A percentile compares a stretch with the other conserved stretches of the same genome.
These are phyloP conservation scores for Melanchra persicariae DNA, from an alignment of 2,888 invertebrate species.

Conservation along the genomic window DNA sequence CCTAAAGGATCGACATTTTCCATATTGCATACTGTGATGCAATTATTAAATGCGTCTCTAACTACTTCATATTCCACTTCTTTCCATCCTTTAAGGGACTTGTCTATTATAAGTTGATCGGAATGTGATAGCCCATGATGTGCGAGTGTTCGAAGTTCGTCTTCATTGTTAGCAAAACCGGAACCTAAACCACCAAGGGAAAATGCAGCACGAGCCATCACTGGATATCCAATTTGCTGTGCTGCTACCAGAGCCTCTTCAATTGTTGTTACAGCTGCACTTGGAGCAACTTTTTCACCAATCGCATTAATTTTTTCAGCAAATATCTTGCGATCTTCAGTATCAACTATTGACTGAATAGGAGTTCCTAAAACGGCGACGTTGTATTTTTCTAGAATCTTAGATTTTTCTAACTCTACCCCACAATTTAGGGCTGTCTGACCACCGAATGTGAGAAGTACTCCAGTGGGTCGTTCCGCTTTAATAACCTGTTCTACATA, in stretches of 20 bases:
- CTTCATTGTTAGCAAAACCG: slow-evolving; percentile 98
- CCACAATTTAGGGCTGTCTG: slow-evolving; percentile 99
- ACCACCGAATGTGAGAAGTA: slow-evolving; percentile 99
- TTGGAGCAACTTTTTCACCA: slow-evolving; percentile 98
- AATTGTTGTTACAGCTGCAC: slow-evolving; percentile 97
- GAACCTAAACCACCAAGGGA: slow-evolving; percentile 99
- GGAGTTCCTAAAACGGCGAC: slow-evolving; percentile 99
- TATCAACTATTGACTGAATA: slow-evolving; percentile 98
- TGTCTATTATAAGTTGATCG: slow-evolving; percentile 98
- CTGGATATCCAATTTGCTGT: slow-evolving; percentile 97
- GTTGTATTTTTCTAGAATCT: slow-evolving; percentile 96
- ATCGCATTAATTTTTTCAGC: slow-evolving; percentile 97
- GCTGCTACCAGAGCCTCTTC: slow-evolving; percentile 97
- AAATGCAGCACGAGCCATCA: slow-evolving; percentile 99
- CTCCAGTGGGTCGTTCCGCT: slow-evolving; percentile 98
- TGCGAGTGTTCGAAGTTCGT: slow-evolving; percentile 95
- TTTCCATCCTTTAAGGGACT: slow-evolving; percentile 99
- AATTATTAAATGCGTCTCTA: slow-evolving; percentile 99
- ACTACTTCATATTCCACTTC: slow-evolving; percentile 99
- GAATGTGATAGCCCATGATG: slow-evolving; percentile 97
- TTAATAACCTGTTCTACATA: slow-evolving; percentile 99
- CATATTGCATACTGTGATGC: slow-evolving; percentile 99
- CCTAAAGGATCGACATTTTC: slow-evolving; percentile 99
- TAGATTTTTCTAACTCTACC: slow-evolving; percentile 95
- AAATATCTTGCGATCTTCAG: slow-evolving; percentile 99